A percentile compares a stretch with the other conserved stretches of the same genome.
Conservation (phyloP, 1,140 invertebrate species). For the Drosophila nigromelanica region DNA sequence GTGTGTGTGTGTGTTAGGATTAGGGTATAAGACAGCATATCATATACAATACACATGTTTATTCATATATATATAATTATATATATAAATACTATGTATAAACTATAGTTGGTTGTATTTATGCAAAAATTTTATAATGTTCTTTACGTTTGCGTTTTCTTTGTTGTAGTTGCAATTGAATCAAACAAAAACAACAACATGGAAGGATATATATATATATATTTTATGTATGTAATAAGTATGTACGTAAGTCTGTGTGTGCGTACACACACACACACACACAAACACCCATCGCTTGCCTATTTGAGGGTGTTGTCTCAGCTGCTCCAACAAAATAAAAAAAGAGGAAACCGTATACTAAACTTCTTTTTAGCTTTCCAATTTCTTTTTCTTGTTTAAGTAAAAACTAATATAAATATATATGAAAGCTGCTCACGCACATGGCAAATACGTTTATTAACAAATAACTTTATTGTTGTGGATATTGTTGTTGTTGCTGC, state of each 20-base stretch:
- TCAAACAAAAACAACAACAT: conserved; percentile 77
- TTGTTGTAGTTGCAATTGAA: conserved; percentile 60
- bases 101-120: conserved; percentile 64
- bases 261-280: neutral
- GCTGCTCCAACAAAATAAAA: conserved; percentile 13
- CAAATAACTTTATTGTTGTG: conserved; percentile 71
- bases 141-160: conserved; percentile 21
- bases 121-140: conserved; percentile 14
- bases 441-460: conserved; percentile 72
- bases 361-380: neutral
- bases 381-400: neutral
- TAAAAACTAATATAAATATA: conserved; percentile 67
- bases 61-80: conserved; percentile 52
- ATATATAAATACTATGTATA: conserved; percentile 77
- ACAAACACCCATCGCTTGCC: conserved; percentile 9
- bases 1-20: conserved; percentile 60
- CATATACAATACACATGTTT: conserved; percentile 59
- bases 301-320: conserved; percentile 5
- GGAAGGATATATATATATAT: conserved; percentile 64
- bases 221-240: conserved; percentile 22
- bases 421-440: conserved; percentile 59
- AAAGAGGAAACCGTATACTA: conserved; percentile 59
- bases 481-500: conserved; percentile 18
- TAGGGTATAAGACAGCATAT: conserved; percentile 76
- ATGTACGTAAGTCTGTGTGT: conserved; percentile 12